Conservation (phyloP, 2,888 invertebrate genomes). For the Zaprionus bogoriensis region DNA sequence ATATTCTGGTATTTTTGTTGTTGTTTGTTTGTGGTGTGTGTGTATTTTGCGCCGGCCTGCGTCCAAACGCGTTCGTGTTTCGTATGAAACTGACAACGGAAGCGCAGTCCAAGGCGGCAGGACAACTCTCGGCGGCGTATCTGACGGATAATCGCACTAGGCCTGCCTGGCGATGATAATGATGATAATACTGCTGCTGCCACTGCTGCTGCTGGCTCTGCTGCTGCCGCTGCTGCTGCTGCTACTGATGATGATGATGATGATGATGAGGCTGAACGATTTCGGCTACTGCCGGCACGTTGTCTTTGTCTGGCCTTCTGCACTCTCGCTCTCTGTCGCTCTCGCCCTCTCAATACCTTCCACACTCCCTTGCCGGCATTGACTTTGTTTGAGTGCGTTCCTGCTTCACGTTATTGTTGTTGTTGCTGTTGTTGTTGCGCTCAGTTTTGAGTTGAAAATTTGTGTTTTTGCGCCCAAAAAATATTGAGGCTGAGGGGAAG, state of each 20-base stretch:
- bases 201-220: constrained; percentile 31
- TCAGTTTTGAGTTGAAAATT: constrained; percentile 55
- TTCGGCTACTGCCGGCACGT: constrained; percentile 19
- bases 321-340: constrained; percentile 14
- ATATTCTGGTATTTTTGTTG: not conserved
- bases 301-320: constrained; percentile 25
- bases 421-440: not conserved
- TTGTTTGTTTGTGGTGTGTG: constrained; percentile 19
- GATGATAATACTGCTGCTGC: constrained; percentile 26
- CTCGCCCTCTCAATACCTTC: constrained; percentile 28
- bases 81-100: constrained; percentile 81
- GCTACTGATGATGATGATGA: constrained; percentile 22
- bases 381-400: constrained; percentile 50
- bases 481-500: constrained; percentile 43
- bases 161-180: constrained; percentile 40
- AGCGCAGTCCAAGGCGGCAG: constrained; percentile 54
- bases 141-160: constrained; percentile 64
- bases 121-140: constrained; percentile 54
- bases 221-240: constrained; percentile 22
- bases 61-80: constrained; percentile 82
- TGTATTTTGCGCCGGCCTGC: constrained; percentile 53
- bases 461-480: constrained; percentile 64
- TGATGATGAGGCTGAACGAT: constrained; percentile 38
- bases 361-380: constrained; percentile 46
- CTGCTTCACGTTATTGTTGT: too few relatives aligned